Conservation (phyloP, 2,113 vertebrate species). For the Ahaetulla prasina region DNA sequence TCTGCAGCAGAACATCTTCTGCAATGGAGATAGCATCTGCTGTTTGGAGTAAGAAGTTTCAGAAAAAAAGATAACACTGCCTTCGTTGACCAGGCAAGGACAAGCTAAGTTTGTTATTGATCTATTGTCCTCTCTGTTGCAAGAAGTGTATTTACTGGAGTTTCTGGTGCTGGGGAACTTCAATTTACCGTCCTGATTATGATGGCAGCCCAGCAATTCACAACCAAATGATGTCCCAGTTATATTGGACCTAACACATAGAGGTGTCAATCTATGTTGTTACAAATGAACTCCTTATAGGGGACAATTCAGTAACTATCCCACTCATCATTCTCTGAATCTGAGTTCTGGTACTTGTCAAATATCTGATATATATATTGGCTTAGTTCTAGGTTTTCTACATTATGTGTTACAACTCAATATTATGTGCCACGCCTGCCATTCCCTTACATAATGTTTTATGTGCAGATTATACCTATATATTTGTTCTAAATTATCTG, state of each 20-base stretch:
- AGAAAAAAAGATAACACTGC: background rate
- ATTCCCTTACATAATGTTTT: background rate
- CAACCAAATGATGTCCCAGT: background rate
- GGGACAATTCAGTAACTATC: background rate
- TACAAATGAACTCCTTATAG: background rate
- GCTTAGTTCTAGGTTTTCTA: background rate
- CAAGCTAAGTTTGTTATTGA: background rate
- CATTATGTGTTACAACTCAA: background rate
- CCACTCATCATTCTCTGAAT: background rate
- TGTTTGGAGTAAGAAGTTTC: background rate
- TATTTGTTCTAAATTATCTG: background rate
- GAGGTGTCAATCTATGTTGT: background rate
- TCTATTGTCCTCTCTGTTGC: background rate
- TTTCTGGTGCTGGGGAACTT: background rate
- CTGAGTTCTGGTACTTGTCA: background rate
- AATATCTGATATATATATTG: background rate
- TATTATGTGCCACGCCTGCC: background rate
- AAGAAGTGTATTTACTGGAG: background rate
- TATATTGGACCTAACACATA: background rate
- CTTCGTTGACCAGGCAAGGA: background rate
- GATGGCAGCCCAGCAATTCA: background rate
- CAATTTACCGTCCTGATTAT: background rate
- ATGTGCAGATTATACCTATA: background rate
- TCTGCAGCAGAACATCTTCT: background rate
- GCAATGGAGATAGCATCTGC: background rate